Conservation (phyloP, 2,797 vertebrate genomes). For the Chromobotia macracanthus region DNA sequence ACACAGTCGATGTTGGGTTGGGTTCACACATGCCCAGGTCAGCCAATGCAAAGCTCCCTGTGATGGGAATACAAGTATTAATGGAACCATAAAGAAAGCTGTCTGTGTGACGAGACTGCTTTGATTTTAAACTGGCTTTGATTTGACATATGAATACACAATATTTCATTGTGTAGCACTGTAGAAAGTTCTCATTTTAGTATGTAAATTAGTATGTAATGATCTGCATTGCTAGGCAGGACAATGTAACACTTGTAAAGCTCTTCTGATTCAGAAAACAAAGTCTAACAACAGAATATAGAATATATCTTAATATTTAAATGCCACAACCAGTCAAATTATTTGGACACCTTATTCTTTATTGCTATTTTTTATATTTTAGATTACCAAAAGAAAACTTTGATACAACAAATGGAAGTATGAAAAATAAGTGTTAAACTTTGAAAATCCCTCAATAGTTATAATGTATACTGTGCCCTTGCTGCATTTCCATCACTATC, state of each 20-base stretch:
- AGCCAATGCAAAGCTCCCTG: conserved; percentile 82
- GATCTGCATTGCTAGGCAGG: no score
- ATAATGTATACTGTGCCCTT: neutral
- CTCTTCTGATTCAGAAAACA: no score
- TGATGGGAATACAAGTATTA: conserved; percentile 26
- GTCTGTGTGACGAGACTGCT: neutral
- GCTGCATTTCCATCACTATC: neutral
- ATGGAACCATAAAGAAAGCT: neutral
- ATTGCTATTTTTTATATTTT: no score
- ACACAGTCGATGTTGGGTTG: conserved; percentile 79
- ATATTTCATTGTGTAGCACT: neutral
- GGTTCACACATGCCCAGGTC: conserved; percentile 86
- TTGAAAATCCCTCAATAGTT: no score
- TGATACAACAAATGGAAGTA: no score
- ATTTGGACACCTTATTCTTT: no score
- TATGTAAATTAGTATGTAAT: neutral
- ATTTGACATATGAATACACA: neutral
- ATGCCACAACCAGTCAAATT: no score
- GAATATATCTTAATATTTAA: no score
- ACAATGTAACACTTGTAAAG: no score
- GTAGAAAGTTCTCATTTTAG: conserved; percentile 12
- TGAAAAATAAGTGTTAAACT: no score
- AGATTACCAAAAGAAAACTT: no score
- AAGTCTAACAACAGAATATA: no score
- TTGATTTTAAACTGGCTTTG: neutral